Evolutionary conservation across 2,888 invertebrate species (phyloP).

Genomic region (Drosophila atripex): DNA sequence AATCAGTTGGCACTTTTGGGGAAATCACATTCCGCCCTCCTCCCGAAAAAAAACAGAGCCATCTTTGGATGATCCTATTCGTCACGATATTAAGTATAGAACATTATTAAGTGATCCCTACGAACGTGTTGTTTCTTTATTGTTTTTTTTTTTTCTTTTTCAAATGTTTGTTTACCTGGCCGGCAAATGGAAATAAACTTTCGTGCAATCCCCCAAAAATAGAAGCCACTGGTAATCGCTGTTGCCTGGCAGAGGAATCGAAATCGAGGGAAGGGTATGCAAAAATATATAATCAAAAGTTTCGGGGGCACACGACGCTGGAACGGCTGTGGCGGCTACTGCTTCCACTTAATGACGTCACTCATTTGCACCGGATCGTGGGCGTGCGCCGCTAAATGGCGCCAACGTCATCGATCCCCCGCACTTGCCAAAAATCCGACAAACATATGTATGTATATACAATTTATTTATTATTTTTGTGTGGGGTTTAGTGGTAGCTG

Average conservation of each 20-base stretch:
- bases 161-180: slow-evolving; percentile 46
- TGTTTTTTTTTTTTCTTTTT: slow-evolving; percentile 7
- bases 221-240: slow-evolving; percentile 44
- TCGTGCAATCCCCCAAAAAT: slow-evolving; percentile 71
- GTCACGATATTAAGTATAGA: slow-evolving; percentile 67
- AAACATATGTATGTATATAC: slow-evolving; percentile 2
- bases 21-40: slow-evolving; percentile 17
- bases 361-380: slow-evolving; percentile 36
- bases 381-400: slow-evolving; percentile 43
- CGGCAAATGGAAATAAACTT: slow-evolving; percentile 49
- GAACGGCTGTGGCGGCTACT: background rate
- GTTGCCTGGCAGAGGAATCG: slow-evolving; percentile 37
- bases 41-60: slow-evolving; percentile 13
- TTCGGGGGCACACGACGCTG: slow-evolving; percentile 48
- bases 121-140: background rate
- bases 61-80: slow-evolving; percentile 33
- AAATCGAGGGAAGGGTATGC: slow-evolving; percentile 33
- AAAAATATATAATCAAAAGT: slow-evolving; percentile 20
- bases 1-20: slow-evolving; percentile 38
- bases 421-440: background rate
- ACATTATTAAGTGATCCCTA: slow-evolving; percentile 64
- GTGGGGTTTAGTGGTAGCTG: slow-evolving; percentile 32
- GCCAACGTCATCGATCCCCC: slow-evolving; percentile 50
- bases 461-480: slow-evolving; percentile 19
- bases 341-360: slow-evolving; percentile 50